These are phyloP conservation scores for Pachyuromys duprasi DNA, from an alignment of 2,797 vertebrate genomes.

Conservation along the genomic window DNA sequence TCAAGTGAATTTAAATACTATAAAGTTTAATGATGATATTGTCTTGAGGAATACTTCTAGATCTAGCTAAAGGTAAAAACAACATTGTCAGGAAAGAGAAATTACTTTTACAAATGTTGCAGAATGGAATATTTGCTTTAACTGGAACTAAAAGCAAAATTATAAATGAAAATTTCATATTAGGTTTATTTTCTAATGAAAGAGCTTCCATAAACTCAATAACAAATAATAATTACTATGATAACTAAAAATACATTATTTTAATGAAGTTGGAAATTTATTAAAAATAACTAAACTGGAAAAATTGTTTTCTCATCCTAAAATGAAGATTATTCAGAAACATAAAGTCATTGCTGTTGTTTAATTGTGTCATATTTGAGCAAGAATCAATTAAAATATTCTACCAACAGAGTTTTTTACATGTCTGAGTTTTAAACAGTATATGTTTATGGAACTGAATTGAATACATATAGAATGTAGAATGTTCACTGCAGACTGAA, in stretches of 20 bases:
- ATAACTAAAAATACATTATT: constrained; percentile 11
- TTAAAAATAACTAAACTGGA: not conserved
- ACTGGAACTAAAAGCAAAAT: constrained; percentile 51
- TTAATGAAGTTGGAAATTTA: constrained; percentile 39
- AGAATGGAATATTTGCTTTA: constrained; percentile 20
- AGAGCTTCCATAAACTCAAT: fast-evolving
- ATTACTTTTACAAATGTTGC: constrained; percentile 56
- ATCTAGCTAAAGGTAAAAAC: constrained; percentile 42
- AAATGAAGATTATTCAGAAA: not conserved
- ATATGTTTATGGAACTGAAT: not conserved
- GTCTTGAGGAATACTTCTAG: not conserved
- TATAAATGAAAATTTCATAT: not conserved
- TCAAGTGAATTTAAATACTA: constrained; percentile 20
- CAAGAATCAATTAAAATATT: not conserved
- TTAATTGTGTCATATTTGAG: not conserved
- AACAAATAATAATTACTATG: too few species aligned
- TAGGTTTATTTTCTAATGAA: constrained; percentile 29
- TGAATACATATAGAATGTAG: not conserved
- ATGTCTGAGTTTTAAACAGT: not conserved
- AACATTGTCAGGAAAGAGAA: not conserved
- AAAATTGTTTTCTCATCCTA: not conserved
- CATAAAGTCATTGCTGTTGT: not conserved
- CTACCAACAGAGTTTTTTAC: not conserved
- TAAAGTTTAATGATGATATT: constrained; percentile 3
- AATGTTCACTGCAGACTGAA: not conserved